Percentiles rank a stretch among this genome's conserved stretches.
Conservation (phyloP, 2,113 vertebrate genomes). For the Cavia porcellus region DNA sequence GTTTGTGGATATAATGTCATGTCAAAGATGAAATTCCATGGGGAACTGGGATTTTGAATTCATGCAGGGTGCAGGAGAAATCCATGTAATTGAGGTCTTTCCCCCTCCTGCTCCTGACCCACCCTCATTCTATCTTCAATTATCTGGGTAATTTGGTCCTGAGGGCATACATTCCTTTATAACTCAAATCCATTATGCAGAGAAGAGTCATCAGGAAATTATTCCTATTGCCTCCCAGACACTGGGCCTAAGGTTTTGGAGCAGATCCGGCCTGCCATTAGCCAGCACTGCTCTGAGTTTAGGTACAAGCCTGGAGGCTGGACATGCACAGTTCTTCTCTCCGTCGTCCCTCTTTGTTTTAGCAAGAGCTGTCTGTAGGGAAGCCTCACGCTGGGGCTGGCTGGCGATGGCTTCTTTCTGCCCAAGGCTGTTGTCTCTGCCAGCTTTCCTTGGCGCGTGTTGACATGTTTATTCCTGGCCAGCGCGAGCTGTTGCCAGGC, state of each 20-base stretch:
- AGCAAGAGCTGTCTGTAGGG: conserved; percentile 61
- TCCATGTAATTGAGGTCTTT: conserved; percentile 61
- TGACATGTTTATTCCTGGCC: conserved; percentile 60
- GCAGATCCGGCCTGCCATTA: conserved; percentile 61
- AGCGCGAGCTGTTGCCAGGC: conserved; percentile 69
- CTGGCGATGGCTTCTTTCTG: conserved; percentile 35
- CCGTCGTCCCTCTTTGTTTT: conserved; percentile 75
- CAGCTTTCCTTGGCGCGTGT: conserved; percentile 76
- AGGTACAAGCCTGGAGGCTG: conserved; percentile 68
- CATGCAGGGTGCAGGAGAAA: conserved; percentile 50
- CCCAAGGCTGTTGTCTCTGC: conserved; percentile 31
- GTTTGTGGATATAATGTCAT: background rate
- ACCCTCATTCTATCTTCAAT: conserved; percentile 76
- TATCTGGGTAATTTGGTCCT: conserved; percentile 84
- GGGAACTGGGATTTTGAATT: conserved; percentile 60
- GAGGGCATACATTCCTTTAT: conserved; percentile 83
- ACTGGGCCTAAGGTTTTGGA: conserved; percentile 71
- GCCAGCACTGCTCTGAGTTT: conserved; percentile 28
- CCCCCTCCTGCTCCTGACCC: background rate
- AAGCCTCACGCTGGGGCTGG: conserved; percentile 69
- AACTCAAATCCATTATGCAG: conserved; percentile 81
- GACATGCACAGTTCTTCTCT: conserved; percentile 64
- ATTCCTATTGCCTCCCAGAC: conserved; percentile 75
- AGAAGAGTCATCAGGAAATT: conserved; percentile 78
- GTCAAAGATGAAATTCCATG: background rate